Conservation (phyloP, 2,888 invertebrate species). For the Parascotia fuliginaria region DNA sequence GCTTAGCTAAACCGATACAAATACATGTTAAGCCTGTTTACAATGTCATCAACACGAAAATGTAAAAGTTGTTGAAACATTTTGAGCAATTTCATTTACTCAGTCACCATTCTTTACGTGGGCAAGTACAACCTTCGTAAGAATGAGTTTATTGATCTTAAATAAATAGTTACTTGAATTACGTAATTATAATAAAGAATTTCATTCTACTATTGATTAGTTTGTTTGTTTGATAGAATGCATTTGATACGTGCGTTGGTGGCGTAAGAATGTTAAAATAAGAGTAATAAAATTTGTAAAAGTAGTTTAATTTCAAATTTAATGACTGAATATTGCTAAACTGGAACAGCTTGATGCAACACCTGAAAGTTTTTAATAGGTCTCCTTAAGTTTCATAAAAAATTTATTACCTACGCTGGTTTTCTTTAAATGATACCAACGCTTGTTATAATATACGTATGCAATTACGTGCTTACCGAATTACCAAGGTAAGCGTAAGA, state of each 20-base stretch:
- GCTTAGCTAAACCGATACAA: too few species aligned
- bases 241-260: too few species aligned
- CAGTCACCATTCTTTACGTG: constrained; percentile 6
- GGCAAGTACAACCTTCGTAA: constrained; percentile 11
- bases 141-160: constrained; percentile 14
- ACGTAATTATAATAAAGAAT: too few species aligned
- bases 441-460: not conserved
- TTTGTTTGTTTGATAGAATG: too few species aligned
- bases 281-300: not conserved
- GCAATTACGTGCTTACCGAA: not conserved
- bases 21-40: not conserved
- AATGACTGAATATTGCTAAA: constrained; percentile 3
- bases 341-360: constrained; percentile 18
- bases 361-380: constrained; percentile 24
- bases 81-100: constrained; percentile 11
- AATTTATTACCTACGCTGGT: constrained; percentile 6
- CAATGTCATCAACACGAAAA: constrained; percentile 16
- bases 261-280: too few species aligned
- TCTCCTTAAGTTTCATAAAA: constrained; percentile 12
- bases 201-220: too few species aligned
- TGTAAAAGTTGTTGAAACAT: constrained; percentile 32
- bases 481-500: too few species aligned
- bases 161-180: constrained; percentile 11
- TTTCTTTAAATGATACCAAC: constrained; percentile 11
- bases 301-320: not conserved